Conservation (phyloP, 2,888 invertebrate genomes). For the Anarsia innoxiella region DNA sequence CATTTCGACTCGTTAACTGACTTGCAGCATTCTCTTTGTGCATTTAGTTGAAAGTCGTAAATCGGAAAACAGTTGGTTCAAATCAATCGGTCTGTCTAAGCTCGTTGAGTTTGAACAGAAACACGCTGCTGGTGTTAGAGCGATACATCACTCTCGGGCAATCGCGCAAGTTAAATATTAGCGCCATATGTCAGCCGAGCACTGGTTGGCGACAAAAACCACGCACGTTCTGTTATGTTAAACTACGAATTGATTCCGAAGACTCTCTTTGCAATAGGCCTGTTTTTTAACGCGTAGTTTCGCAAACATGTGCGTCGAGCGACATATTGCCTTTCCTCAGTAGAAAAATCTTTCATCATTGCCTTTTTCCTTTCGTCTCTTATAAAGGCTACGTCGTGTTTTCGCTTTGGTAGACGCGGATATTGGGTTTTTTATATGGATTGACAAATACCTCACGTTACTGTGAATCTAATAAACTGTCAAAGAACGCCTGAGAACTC, state of each 20-base stretch:
- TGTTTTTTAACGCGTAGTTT: conserved; percentile 49
- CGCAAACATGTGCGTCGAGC: conserved; percentile 50
- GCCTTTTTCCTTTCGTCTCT: conserved; percentile 59
- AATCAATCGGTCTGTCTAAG: conserved; percentile 12
- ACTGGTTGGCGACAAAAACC: conserved; percentile 42
- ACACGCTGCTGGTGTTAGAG: conserved; percentile 10
- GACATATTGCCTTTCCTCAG: conserved; percentile 47
- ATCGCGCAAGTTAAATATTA: conserved; percentile 50
- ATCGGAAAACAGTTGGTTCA: conserved; percentile 4
- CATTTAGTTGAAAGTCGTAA: not conserved
- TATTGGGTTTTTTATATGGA: conserved; percentile 44
- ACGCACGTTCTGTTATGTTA: conserved; percentile 47
- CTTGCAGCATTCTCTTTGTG: not conserved
- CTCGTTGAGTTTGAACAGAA: conserved; percentile 10
- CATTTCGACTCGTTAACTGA: no score
- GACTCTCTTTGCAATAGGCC: conserved; percentile 43
- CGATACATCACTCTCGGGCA: conserved; percentile 25
- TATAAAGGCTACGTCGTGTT: conserved; percentile 44
- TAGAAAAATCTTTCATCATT: conserved; percentile 27
- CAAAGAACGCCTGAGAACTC: no score
- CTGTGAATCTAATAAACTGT: conserved; percentile 34
- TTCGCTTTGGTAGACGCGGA: conserved; percentile 46
- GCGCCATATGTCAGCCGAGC: conserved; percentile 39
- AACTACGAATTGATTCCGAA: conserved; percentile 55
- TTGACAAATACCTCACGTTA: conserved; percentile 38